Percentiles rank a stretch among this genome's conserved stretches.
Evolutionary conservation across 2,888 invertebrate species (phyloP).

Genomic region (Drosophila parthenogenetica): DNA sequence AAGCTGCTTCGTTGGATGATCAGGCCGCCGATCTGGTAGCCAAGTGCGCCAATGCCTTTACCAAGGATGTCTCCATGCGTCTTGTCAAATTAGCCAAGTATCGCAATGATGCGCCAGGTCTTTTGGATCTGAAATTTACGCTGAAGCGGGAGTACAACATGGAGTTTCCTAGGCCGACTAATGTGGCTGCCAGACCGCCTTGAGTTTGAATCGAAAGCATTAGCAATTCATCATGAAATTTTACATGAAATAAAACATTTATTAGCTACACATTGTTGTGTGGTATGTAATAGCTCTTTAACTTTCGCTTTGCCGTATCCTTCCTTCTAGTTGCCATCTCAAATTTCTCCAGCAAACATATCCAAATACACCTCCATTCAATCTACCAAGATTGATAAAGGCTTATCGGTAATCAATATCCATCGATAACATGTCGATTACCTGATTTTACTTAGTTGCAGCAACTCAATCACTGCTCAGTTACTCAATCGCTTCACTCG

Average conservation of each 20-base stretch:
- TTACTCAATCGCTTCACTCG: neutral
- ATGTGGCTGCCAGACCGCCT: neutral
- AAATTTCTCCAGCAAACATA: too few species aligned
- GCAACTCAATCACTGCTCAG: neutral
- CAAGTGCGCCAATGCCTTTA: conserved; percentile 46
- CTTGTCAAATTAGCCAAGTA: conserved; percentile 45
- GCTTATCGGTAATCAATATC: neutral
- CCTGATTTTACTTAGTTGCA: too few species aligned
- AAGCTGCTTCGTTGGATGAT: conserved; percentile 45
- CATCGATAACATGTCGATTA: neutral
- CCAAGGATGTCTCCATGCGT: conserved; percentile 44
- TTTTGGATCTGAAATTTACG: conserved; percentile 53
- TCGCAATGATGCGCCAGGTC: conserved; percentile 25
- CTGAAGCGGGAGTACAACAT: conserved; percentile 69
- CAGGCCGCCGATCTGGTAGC: conserved; percentile 57
- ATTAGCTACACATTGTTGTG: too few species aligned
- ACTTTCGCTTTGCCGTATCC: too few species aligned
- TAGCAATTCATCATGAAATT: too few species aligned
- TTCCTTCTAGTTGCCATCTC: too few species aligned
- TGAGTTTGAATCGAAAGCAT: too few species aligned
- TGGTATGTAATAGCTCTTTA: too few species aligned
- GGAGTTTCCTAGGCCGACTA: conserved; percentile 42
- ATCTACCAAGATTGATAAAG: too few species aligned
- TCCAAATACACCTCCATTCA: too few species aligned
- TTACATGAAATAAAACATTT: too few species aligned